Evolutionary conservation across 2,797 vertebrate genomes (phyloP), one percentile per base, ranked within the genome.

Genomic region (Pseudochaenichthys georgianus): DNA sequence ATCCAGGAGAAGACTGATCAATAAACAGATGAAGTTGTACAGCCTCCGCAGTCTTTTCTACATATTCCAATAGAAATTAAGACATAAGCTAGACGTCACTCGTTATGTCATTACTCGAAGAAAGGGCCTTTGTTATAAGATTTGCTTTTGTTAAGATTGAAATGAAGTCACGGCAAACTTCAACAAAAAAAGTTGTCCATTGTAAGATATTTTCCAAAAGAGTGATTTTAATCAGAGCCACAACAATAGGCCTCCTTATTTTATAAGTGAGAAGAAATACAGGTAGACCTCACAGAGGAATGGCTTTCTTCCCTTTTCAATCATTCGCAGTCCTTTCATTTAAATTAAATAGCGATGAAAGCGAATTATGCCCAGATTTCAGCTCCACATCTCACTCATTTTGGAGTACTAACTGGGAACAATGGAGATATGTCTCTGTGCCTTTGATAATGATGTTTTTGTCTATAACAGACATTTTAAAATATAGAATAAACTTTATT

Each of bases 1-100:
- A 3, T 71, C 77, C 21, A 48, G 4, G 17, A 21, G 23, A 64
- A 80, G 43, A 17, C 34, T 64, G 62, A 41, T 50, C 4, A 46
- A 46, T 23, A 21, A 60, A 60, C 19, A 43, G 57, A 60, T 42
- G 10, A 43, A 11, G 23, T 68, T 38, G 9, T 57, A 45, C 13
- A 52, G 12, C 34, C 52, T 50, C 17, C 65, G 11, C 43, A 38
- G 5, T 38, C 34, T 58, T 52, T 7, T 3, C 16, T 9, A 16
- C 1, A 2, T 16, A 16, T 54, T 41, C 43, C 11, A 21, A 8
- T 3, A 38, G 28, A 64, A 47, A 57, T 38, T 1, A 69, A 38
- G 1, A 11, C 38, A 67, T n/a, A 5, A 19, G 16, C 9, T 46
- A 13, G 15, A 16, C 16, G 13, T 62, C 23, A 51, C 28, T 21